These are phyloP conservation scores for Eristalis intricaria DNA, from an alignment of 2,888 invertebrate species.

Conservation along the genomic window DNA sequence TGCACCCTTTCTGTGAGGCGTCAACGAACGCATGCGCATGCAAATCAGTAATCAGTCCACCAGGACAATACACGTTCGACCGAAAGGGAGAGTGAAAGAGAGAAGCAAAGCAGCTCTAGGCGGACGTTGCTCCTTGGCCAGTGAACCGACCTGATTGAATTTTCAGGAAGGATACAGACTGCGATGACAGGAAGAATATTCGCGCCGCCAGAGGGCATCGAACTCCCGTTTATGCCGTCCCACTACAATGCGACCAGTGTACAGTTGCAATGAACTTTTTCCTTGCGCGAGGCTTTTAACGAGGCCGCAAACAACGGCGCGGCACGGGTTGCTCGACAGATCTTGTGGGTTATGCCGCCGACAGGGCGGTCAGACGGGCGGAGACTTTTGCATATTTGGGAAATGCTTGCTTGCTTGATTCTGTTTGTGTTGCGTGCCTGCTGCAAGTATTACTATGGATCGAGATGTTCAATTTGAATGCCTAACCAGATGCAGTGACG, in stretches of 20 bases:
- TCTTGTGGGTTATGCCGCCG: background rate
- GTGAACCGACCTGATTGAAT: slow-evolving; percentile 57
- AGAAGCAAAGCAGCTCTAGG: background rate
- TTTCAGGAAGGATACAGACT: slow-evolving; percentile 60
- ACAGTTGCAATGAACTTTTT: slow-evolving; percentile 61
- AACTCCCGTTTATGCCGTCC: slow-evolving; percentile 18
- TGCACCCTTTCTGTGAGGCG: slow-evolving; percentile 1
- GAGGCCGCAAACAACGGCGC: slow-evolving; percentile 39
- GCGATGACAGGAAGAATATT: slow-evolving; percentile 33
- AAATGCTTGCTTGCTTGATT: slow-evolving; percentile 21
- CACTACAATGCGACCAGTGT: slow-evolving; percentile 38
- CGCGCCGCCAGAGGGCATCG: background rate
- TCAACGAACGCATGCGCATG: slow-evolving; percentile 44
- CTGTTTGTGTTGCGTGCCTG: slow-evolving; percentile 26
- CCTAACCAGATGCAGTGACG: slow-evolving; percentile 34
- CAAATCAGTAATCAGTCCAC: background rate
- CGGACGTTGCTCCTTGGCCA: slow-evolving; percentile 56
- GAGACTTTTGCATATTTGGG: slow-evolving; percentile 55
- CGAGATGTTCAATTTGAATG: slow-evolving; percentile 64
- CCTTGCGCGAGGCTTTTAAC: slow-evolving; percentile 36
- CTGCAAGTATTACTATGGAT: slow-evolving; percentile 40
- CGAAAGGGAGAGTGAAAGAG: background rate
- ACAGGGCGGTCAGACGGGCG: background rate
- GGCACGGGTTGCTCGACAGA: background rate
- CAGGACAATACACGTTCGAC: slow-evolving; percentile 42